Conservation (phyloP, 1,140 invertebrate genomes). For the Drosophila paulistorum region DNA sequence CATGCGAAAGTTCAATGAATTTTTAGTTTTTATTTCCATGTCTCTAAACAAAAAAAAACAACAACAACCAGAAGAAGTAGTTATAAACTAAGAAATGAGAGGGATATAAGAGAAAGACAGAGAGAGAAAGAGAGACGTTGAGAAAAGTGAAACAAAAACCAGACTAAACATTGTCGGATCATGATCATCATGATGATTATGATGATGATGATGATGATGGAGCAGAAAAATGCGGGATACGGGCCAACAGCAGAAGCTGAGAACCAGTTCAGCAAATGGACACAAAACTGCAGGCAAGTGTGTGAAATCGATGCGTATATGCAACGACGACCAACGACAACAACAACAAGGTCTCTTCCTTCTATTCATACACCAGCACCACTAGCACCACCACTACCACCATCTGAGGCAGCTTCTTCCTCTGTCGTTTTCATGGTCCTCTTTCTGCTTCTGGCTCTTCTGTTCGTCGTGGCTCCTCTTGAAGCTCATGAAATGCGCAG, state of each 20-base stretch:
- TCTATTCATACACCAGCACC: too few relatives aligned
- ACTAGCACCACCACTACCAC: not conserved
- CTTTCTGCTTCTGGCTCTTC: constrained; percentile 11
- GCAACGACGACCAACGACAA: constrained; percentile 34
- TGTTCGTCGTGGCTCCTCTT: constrained; percentile 47
- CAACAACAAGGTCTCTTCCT: constrained; percentile 17
- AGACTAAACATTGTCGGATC: constrained; percentile 71
- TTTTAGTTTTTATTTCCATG: constrained; percentile 67
- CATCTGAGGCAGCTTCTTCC: not conserved
- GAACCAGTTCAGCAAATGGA: constrained; percentile 74
- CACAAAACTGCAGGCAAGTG: constrained; percentile 53
- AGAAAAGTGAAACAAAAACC: constrained; percentile 71
- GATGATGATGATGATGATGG: constrained; percentile 32
- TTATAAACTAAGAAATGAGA: constrained; percentile 19
- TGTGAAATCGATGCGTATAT: constrained; percentile 74
- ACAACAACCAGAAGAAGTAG: constrained; percentile 18
- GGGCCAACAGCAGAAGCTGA: constrained; percentile 45
- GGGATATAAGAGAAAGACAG: not conserved
- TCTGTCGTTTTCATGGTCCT: not conserved
- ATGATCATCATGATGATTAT: not conserved
- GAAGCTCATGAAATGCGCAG: constrained; percentile 80
- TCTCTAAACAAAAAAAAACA: constrained; percentile 3
- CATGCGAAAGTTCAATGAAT: constrained; percentile 83
- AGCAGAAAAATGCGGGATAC: constrained; percentile 30
- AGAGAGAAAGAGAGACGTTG: constrained; percentile 11